Conservation (phyloP, 2,888 invertebrate species). For the Clunio marinus region DNA sequence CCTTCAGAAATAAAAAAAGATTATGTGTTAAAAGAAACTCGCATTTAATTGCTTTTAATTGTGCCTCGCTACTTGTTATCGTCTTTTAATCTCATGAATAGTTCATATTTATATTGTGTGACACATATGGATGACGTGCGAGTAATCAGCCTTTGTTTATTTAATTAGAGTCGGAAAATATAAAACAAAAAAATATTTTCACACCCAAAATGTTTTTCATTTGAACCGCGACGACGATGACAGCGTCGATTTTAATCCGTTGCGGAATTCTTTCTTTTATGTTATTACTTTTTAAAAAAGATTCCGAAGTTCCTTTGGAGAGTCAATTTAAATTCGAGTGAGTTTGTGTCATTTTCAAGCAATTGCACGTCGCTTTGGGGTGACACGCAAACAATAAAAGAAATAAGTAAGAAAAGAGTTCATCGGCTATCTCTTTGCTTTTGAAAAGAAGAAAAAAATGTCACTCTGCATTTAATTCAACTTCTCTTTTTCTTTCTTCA, state of each 20-base stretch:
- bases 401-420: no score
- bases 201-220: background rate
- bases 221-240: no score
- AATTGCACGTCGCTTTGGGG: no score
- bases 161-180: background rate
- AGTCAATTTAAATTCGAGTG: background rate
- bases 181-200: background rate
- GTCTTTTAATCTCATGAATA: conserved; percentile 24
- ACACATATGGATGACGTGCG: background rate
- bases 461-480: conserved; percentile 4
- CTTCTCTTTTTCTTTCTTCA: no score
- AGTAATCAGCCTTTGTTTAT: background rate
- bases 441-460: background rate
- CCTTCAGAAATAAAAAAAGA: no score
- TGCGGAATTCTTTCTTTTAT: no score
- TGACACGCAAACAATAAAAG: no score
- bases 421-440: background rate
- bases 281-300: no score
- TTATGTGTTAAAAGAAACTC: background rate
- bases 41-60: conserved; percentile 32
- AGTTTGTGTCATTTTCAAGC: background rate
- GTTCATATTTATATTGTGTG: background rate
- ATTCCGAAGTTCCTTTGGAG: background rate
- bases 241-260: background rate
- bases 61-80: conserved; percentile 23